phyloP scores from a whole-genome alignment of 2,888 invertebrate genomes.

The Reticulitermes lucifugus region DNA sequence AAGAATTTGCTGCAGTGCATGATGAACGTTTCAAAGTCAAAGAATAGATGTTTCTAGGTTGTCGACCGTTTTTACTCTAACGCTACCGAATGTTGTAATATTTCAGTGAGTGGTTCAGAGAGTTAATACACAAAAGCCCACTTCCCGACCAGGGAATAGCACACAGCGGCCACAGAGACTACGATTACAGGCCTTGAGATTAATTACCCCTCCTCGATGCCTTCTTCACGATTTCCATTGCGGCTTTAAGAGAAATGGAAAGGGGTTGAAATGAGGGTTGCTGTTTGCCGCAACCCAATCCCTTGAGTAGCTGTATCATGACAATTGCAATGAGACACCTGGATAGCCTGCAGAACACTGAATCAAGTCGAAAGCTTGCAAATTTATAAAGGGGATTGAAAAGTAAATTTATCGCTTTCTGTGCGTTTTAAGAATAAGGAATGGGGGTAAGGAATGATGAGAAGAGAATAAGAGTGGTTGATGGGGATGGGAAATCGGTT shows the following conservation, averaged over 20 bases:
- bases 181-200: background rate
- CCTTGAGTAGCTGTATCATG: background rate
- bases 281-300: background rate
- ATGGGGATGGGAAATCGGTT: background rate
- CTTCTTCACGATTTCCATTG: slow-evolving; percentile 5
- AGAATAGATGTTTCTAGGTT: background rate
- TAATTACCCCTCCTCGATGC: background rate
- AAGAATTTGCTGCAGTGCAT: background rate
- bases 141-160: background rate
- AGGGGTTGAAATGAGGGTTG: background rate
- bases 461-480: background rate
- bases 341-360: background rate
- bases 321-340: background rate
- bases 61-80: background rate
- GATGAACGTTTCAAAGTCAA: background rate
- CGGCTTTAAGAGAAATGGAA: slow-evolving; percentile 3
- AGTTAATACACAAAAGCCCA: background rate
- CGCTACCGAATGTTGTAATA: background rate
- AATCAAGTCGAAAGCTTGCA: background rate
- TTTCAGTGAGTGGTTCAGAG: background rate
- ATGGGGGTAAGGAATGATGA: background rate
- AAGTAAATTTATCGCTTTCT: slow-evolving; percentile 5
- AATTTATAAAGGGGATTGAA: background rate
- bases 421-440: background rate
- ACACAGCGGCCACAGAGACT: background rate